Conservation (phyloP, 2,113 vertebrate species). For the Hyaena hyaena region DNA sequence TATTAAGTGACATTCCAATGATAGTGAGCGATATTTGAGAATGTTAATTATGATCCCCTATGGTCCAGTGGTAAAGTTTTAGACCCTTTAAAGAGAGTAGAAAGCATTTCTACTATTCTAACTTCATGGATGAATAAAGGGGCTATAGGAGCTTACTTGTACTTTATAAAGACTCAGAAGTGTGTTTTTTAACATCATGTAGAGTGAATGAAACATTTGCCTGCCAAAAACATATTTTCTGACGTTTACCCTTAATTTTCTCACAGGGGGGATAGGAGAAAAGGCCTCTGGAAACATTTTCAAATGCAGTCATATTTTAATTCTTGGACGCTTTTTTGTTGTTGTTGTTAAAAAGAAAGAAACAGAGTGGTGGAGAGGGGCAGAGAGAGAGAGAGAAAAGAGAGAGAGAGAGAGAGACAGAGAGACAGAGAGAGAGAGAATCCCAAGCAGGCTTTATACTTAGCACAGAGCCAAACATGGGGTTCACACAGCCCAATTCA, state of each 20-base stretch:
- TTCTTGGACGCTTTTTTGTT: not conserved
- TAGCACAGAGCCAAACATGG: too few relatives aligned
- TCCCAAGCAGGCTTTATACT: too few relatives aligned
- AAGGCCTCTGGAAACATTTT: constrained; percentile 8
- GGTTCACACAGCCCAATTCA: too few relatives aligned
- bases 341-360: too few relatives aligned
- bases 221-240: constrained; percentile 43
- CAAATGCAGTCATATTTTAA: constrained; percentile 11
- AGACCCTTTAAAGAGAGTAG: not conserved
- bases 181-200: constrained; percentile 9
- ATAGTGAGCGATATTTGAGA: not conserved
- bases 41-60: not conserved
- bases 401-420: too few relatives aligned
- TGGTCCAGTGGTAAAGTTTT: not conserved
- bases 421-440: too few relatives aligned
- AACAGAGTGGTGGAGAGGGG: too few relatives aligned
- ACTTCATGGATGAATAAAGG: not conserved
- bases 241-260: constrained; percentile 63
- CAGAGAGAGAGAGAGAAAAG: too few relatives aligned
- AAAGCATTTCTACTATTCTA: not conserved
- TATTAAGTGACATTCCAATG: not conserved
- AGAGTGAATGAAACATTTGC: constrained; percentile 43
- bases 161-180: not conserved
- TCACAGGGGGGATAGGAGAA: constrained; percentile 2
- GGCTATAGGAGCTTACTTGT: not conserved